These are phyloP conservation scores for Ophion ellenae DNA, from an alignment of 2,888 invertebrate species.

Conservation along the genomic window DNA sequence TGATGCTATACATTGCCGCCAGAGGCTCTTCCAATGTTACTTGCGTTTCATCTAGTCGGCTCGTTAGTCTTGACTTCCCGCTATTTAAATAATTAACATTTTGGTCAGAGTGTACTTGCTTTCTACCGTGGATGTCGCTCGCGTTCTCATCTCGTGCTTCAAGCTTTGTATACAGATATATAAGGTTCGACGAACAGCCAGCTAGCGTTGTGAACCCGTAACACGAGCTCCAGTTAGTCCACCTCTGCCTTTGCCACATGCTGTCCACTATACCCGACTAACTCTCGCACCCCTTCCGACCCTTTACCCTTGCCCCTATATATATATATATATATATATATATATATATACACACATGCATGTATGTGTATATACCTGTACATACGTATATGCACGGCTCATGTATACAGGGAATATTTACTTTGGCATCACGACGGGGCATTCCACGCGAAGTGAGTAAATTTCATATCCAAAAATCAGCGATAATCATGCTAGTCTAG, in stretches of 20 bases:
- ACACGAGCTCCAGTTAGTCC: constrained; percentile 81
- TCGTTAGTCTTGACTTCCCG: constrained; percentile 78
- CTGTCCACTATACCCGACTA: constrained; percentile 78
- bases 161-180: constrained; percentile 72
- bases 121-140: constrained; percentile 56
- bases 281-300: constrained; percentile 61
- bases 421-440: constrained; percentile 5
- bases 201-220: constrained; percentile 74
- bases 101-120: constrained; percentile 77
- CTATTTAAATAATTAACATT: constrained; percentile 82
- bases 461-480: not conserved
- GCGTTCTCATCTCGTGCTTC: constrained; percentile 66
- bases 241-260: constrained; percentile 65
- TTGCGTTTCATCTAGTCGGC: constrained; percentile 70
- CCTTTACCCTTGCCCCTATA: constrained; percentile 36
- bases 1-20: constrained; percentile 31
- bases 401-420: constrained; percentile 9
- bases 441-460: constrained; percentile 5
- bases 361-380: constrained; percentile 11
- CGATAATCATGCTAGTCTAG: not conserved
- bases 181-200: constrained; percentile 71
- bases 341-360: not conserved
- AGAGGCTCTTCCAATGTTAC: constrained; percentile 37
- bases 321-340: constrained; percentile 9
- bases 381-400: constrained; percentile 6